Evolutionary conservation across 2,888 invertebrate species (phyloP), one percentile per base, ranked within the genome.

Genomic region (Drosophila pseudotalamancana): DNA sequence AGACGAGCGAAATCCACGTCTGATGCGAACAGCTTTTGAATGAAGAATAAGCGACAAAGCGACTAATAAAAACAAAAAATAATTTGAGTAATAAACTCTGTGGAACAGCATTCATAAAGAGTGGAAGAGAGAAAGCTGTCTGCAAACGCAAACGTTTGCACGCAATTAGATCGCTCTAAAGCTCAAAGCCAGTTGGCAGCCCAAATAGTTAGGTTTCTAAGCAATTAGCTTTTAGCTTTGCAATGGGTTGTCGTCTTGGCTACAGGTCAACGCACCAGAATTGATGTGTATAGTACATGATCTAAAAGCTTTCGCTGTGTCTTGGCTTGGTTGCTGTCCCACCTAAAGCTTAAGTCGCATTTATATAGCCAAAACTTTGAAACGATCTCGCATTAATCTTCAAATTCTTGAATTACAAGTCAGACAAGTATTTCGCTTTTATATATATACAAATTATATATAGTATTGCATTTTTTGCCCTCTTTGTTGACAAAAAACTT

Each of bases 21-120:
- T 39, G 55, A 39, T 64, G 16, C 6, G 56, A 46, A 65, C 75
- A 64, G 65, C 55, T 72, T 75, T 69, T 60, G 5, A 21, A 32
- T 45, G 49, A 6, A 45, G 45, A 73, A 73, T 73, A 62, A 49
- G 51, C 34, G 46, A 32, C 37, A 61, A 35, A 51, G 54, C 72
- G 48, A 64, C 48, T 59, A 70, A 69, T 59, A 73, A 73, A 68
- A 73, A 68, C 59, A 73, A 56, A 59, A 53, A 45, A 49, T 51
- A 4, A 18, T 8, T 16, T 32, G 32, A 57, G 25, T 32, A 42
- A 48, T 16, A 37, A 16, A 11, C n/a, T 40, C 3, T 39, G 25
- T 65, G 66, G 35, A n/a, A n/a, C 51, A 56, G 51, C 48, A 51
- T 35, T 35, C n/a, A 9, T 16, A 25, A 25, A 53, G 46, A 39